Conservation (phyloP, 2,113 vertebrate genomes). For the Salvelinus namaycush region DNA sequence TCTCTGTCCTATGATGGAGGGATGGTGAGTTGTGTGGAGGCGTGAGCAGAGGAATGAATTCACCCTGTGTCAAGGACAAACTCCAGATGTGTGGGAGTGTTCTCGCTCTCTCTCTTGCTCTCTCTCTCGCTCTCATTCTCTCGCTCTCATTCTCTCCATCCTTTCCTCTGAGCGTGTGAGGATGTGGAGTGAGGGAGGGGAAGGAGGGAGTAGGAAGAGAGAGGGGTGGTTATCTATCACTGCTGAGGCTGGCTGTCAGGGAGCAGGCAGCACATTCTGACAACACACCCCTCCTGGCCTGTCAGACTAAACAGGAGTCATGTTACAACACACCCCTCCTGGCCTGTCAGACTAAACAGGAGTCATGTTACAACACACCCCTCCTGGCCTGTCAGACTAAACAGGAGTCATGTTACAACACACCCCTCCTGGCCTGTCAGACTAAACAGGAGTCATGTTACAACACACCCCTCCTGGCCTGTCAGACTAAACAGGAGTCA, state of each 20-base stretch:
- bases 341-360: no score
- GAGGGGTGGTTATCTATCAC: background rate
- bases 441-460: no score
- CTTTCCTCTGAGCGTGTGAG: background rate
- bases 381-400: background rate
- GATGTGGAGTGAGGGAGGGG: background rate
- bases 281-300: background rate
- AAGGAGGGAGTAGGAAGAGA: background rate
- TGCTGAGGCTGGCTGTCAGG: background rate
- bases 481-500: background rate
- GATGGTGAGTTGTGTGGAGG: background rate
- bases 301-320: background rate
- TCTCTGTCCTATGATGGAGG: background rate
- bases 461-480: background rate
- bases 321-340: background rate
- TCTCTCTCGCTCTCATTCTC: background rate
- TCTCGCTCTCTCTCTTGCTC: background rate
- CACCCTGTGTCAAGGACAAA: background rate
- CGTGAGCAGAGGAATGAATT: background rate
- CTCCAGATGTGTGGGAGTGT: background rate
- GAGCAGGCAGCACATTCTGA: background rate
- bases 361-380: background rate
- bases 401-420: no score
- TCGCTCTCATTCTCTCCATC: background rate
- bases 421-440: no score